A percentile compares a stretch with the other conserved stretches of the same genome.
Evolutionary conservation across 2,888 invertebrate genomes (phyloP).

Genomic region (Ophion costatus): DNA sequence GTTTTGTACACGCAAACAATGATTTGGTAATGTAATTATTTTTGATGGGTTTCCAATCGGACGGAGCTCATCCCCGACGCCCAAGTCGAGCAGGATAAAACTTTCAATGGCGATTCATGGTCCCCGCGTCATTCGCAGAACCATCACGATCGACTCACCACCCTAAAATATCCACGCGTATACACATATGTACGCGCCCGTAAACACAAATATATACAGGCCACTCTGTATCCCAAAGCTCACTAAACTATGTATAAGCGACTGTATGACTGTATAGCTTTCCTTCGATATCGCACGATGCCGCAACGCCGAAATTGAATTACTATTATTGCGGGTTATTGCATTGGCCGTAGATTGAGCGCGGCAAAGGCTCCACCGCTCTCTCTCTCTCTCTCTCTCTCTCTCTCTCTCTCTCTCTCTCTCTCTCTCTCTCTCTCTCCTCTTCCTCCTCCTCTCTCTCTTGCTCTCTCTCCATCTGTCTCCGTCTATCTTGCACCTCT

Average conservation of each 20-base stretch:
- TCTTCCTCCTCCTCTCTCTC: conserved; percentile 18
- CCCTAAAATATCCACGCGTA: background rate
- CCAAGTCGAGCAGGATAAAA: conserved; percentile 27
- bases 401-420: conserved; percentile 21
- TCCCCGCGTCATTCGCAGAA: conserved; percentile 39
- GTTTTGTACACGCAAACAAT: background rate
- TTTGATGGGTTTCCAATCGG: background rate
- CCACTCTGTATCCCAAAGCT: conserved; percentile 49
- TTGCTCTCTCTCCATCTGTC: conserved; percentile 11
- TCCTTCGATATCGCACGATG: conserved; percentile 60
- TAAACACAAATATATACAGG: conserved; percentile 10
- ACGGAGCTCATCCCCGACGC: background rate
- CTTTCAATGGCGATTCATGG: conserved; percentile 51
- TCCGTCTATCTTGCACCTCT: conserved; percentile 7
- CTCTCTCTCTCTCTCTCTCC: conserved; percentile 37
- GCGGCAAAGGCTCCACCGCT: conserved; percentile 59
- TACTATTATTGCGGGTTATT: conserved; percentile 79
- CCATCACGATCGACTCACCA: conserved; percentile 23
- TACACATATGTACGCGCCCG: background rate
- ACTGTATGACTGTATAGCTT: conserved; percentile 50
- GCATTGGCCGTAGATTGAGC: conserved; percentile 71
- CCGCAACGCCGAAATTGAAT: conserved; percentile 67
- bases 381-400: conserved; percentile 36
- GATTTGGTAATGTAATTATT: background rate
- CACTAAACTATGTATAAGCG: conserved; percentile 46